Evolutionary conservation across 2,113 vertebrate species (phyloP), one percentile per base, ranked within the genome.

Genomic region (Donacobius atricapilla): DNA sequence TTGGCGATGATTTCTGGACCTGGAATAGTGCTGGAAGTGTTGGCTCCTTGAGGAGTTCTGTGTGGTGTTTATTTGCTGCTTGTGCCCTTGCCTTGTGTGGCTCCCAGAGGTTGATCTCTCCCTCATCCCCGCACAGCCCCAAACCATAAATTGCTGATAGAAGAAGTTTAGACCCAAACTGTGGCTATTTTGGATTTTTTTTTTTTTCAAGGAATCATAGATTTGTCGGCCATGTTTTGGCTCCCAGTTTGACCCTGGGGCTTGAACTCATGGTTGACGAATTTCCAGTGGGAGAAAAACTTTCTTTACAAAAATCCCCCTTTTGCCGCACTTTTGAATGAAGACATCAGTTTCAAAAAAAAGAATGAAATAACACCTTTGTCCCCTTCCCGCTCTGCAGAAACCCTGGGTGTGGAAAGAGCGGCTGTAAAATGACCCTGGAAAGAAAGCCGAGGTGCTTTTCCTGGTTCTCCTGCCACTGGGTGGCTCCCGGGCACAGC

Each of bases 401-500:
- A n/a, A 90, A 11, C 40, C 51, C 45, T 11, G 6, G 6, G 50
- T 33, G 72, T n/a, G 87, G 45, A 30, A 93, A 15, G 6, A 40
- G 53, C 9, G 3, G 54, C 81, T 78, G 64, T 18, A 7, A 45
- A 47, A 6, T 0, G 28, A 79, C 39, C 69, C 10, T 65, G 82
- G 81, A 65, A 75, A 70, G 81, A 65, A 75, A 70, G 8, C 84
- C 24, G 9, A 0, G 1, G 16, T 19, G 88, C 70, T 86, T 95
- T 94, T 78, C 96, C 91, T 9, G 64, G 81, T 18, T 63, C 58
- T 17, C 27, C 61, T 87, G 81, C 96, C 91, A 61, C 95, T 89
- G 95, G 95, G 93, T 84, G 92, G 91, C 93, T 96, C 94, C 69
- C 39, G 0, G 87, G 89, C 71, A 71, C 39, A 85, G 85, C 93